Conservation (phyloP, 2,113 vertebrate genomes). For the Heterotis niloticus region DNA sequence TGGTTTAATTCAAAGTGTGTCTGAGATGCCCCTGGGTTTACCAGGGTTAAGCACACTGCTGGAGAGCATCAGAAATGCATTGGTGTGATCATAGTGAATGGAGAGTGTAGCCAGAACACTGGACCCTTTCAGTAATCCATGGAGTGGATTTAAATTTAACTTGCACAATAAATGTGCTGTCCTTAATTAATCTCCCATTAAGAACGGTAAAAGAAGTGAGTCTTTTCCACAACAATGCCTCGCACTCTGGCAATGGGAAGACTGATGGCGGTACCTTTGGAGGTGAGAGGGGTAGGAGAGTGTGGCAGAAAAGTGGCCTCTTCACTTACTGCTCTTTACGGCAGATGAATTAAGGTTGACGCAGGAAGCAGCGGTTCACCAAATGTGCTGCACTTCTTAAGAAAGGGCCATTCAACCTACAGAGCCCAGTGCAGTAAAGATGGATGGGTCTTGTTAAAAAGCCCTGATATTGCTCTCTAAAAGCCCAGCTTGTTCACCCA, state of each 20-base stretch:
- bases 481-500: neutral
- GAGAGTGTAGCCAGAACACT: neutral
- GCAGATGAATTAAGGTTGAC: neutral
- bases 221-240: conserved; percentile 2
- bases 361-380: neutral
- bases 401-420: neutral
- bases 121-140: neutral
- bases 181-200: conserved; percentile 36
- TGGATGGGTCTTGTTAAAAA: neutral
- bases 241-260: too few species aligned
- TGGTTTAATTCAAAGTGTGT: neutral
- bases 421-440: neutral
- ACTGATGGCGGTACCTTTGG: too few species aligned
- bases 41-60: neutral
- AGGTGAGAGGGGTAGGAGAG: too few species aligned
- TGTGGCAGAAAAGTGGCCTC: too few species aligned
- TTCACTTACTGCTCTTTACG: neutral
- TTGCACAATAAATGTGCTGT: conserved; percentile 6
- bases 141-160: conserved; percentile 34
- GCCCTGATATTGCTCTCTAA: too few species aligned
- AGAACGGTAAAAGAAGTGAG: conserved; percentile 30
- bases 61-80: neutral
- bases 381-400: neutral
- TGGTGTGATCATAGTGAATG: neutral
- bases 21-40: neutral